Base-by-base conservation (phyloP, 2,113 vertebrate species). In the Gasterosteus nipponicus region DNA sequence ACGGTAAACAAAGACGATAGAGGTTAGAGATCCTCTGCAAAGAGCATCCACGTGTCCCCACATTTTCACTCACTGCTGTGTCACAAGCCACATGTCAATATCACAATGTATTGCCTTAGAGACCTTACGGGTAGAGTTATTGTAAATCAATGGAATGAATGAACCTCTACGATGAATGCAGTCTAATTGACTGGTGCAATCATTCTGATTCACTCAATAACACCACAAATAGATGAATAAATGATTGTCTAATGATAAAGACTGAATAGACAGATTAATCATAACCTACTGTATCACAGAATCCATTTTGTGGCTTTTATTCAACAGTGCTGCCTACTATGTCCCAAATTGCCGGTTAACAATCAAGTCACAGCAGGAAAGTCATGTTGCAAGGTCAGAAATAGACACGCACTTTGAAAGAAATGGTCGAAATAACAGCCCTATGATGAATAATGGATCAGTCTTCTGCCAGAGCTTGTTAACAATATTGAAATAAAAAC, bases 161-260 rank as follows among this genome's bases (percentile, higher is more conserved):
- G 44, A 84, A 81, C 72, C 53, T 57, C 54, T 16, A 18, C 0
- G 15, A 70, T 42, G 61, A 78, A 63, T 66, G 67, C 71, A 49
- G 56, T 66, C 46, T 22, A 51, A 89, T 78, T 1, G 82, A 81
- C 64, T 14, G 35, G 7, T 64, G 58, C 61, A 66, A 86, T 77
- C 5, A 80, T 81, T 85, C 77, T 11, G 15, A 44, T 54, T 54
- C 44, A 33, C 42, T 86, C 78, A 26, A 65, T 86, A 84, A 75
- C 44, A 33, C 56, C 64, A 38, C 35, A 65, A 74, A 81, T 91
- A 77, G 67, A 85, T 81, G 11, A 64, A 53, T 66, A 72, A 82
- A 83, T 70, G 41, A 87, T 80, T 49, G 75, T 75, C 80, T 78
- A 71, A 84, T 77, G 69, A 77, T 53, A 71, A 70, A 33, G 22